Base-by-base conservation (phyloP, 2,113 vertebrate genomes). In the Festucalex cinctus region DNA sequence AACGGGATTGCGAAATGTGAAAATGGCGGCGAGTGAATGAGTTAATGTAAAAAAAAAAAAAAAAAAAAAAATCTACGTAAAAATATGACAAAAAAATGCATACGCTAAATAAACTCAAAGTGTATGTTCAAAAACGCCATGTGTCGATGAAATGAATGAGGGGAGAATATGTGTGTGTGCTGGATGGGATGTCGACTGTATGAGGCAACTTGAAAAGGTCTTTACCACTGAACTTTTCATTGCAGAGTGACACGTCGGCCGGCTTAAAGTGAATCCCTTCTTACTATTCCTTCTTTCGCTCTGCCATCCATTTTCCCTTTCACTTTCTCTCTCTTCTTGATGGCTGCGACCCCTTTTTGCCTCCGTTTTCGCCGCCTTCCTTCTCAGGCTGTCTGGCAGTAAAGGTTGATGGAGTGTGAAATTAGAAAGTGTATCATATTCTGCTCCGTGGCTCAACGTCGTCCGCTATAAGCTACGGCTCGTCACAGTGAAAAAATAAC, bases 341-440 rank as follows among this genome's bases (percentile, higher is more conserved):
- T 80, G 75, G 65, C 37, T 61, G 64, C 26, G 58, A 66, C 67
- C 64, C 49, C 16, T 61, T 71, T 70, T 71, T 70, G 71, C 75
- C 76, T 74, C 73, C 77, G 70, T 79, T 73, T 78, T 51, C 58
- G n/a, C n/a, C 22, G 41, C 54, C 64, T 54, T 32, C n/a, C 57
- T 22, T 44, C 46, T 54, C 70, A 69, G 19, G 28, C 61, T 79
- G 68, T 86, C 81, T 88, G 79, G 85, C 81, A 83, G 87, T 88
- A 85, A 90, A 88, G 85, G 84, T 84, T 88, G 88, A 88, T 88
- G 87, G 83, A 88, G 87, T 90, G 88, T 90, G 88, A 90, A 90
- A 90, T 90, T 90, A 88, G 87, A 90, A 90, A 88, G 84, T 88
- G 88, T 88, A 90, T 90, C 88, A 88, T 90, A 90, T 90, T 90